phyloP scores from a whole-genome alignment of 2,113 vertebrate species.

The Macrotis lagotis region DNA sequence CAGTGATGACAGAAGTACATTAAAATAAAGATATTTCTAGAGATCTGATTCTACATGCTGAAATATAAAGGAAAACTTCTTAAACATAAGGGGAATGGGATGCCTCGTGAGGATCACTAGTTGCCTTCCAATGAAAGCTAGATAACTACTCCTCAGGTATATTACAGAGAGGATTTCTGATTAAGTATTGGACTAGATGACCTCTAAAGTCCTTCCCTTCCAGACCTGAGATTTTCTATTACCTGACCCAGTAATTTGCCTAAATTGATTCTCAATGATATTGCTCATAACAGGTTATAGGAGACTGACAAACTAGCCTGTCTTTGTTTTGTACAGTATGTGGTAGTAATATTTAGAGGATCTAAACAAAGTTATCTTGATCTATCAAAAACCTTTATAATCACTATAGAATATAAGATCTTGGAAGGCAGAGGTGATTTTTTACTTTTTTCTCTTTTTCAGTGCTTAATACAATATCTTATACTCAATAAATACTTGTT shows the following conservation, averaged over 20 bases:
- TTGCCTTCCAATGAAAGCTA: not conserved
- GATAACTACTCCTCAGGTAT: not conserved
- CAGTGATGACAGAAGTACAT: not conserved
- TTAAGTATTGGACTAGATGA: not conserved
- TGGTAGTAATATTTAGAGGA: not conserved
- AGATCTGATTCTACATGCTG: not conserved
- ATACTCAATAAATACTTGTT: not conserved
- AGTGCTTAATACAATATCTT: not conserved
- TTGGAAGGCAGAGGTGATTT: not conserved
- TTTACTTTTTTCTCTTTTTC: not conserved
- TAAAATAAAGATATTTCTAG: not conserved
- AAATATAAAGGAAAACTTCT: not conserved
- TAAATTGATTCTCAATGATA: not conserved
- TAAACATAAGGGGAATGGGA: not conserved
- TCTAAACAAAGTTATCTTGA: not conserved
- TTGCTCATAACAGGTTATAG: not conserved
- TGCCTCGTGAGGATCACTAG: not conserved
- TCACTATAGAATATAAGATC: not conserved
- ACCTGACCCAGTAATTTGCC: not conserved
- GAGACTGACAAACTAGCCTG: not conserved
- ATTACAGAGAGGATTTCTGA: not conserved
- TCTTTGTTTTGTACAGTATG: not conserved
- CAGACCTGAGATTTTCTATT: not conserved
- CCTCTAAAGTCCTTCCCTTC: not conserved
- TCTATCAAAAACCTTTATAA: not conserved